Base-by-base conservation (phyloP, 1,140 invertebrate species). In the Dreissena polymorpha region DNA sequence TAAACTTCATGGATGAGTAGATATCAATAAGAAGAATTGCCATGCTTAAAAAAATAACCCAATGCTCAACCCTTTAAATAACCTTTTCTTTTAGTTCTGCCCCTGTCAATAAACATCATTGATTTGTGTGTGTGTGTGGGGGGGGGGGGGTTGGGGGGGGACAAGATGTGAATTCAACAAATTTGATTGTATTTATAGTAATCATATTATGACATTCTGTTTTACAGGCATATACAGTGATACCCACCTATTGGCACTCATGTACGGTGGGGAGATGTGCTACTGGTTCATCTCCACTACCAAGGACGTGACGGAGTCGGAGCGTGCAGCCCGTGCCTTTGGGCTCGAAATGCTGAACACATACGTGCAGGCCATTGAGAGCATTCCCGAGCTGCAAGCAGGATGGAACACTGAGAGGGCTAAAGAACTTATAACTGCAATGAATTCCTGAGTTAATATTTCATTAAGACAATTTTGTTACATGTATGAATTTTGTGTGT, bases 261-360 rank as follows among this genome's bases (percentile, higher is more conserved):
- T 92, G 87, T 91, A 92, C 78, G 83, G 67, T 23, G 90, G 88
- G 39, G 91, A 92, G 80, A 85, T 92, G 88, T 92, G 91, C 81
- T 88, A 90, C 72, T 92, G 91, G 91, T 86, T 85, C 68, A 49
- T 83, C 10, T 53, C 27, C 21, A 65, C 65, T 79, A 21, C 50
- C 0, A 57, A 55, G 3, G 50, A 83, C 29, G 18, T 10, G 10
- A 72, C 67, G 27, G 75, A 75, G 72, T 55, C 27, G 13, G 78
- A 68, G 6, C 23, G 16, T 10, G 74, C 70, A n/a, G 72, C 74
- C 16, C 21, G 23, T 8, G 67, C 51, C 27, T 39, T 83, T 25
- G 81, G 81, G 14, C 29, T 63, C 27, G 73, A 83, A 39, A 77
- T 83, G 81, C 68, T 91, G 29, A 68, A 85, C 18, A 81, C 21